Evolutionary conservation across 2,888 invertebrate genomes (phyloP), one percentile per base, ranked within the genome.

Genomic region (Chrysomela aeneicollis): DNA sequence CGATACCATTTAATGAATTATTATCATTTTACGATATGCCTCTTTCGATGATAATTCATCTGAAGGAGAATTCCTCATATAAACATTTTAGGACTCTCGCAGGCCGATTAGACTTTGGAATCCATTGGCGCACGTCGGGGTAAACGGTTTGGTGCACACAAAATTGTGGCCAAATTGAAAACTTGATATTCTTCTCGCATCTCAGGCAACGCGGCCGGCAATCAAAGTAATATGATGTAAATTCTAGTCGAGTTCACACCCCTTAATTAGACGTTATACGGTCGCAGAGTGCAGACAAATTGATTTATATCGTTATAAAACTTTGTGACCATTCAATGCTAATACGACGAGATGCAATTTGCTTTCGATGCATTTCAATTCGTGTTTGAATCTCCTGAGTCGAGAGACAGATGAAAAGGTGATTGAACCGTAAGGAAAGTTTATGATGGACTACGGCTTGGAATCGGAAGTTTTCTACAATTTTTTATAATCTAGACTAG

Each of bases 211-310:
- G 21, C 19, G 17, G 12, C 15, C 12, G 2, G 55, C 26, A 54
- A 54, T 35, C 53, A 35, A 32, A 54, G 26, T 35, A 9, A 60
- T 30, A 52, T 51, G 32, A 66, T 66, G 65, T 46, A 62, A 66
- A 66, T 66, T 21, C 59, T 51, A 59, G 32, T 53, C 22, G 32
- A 55, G 51, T 59, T 64, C 64, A 67, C 67, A 58, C 67, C 67
- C 64, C 59, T 52, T 62, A 66, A 66, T 66, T 63, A 61, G 35
- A 32, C 15, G 57, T 62, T 62, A 26, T 19, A 61, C 49, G 6
- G 21, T 15, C 19, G 22, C 18, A 30, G n/a, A n/a, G 57, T 57
- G 57, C 46, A 46, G 57, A 49, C 55, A 57, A 62, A 62, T 62
- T 62, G 62, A 62, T 62, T 62, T 62, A 62, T 62, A 57, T 62